These are phyloP conservation scores for Paraplagusia blochii DNA, from an alignment of 2,113 vertebrate species.

Conservation along the genomic window DNA sequence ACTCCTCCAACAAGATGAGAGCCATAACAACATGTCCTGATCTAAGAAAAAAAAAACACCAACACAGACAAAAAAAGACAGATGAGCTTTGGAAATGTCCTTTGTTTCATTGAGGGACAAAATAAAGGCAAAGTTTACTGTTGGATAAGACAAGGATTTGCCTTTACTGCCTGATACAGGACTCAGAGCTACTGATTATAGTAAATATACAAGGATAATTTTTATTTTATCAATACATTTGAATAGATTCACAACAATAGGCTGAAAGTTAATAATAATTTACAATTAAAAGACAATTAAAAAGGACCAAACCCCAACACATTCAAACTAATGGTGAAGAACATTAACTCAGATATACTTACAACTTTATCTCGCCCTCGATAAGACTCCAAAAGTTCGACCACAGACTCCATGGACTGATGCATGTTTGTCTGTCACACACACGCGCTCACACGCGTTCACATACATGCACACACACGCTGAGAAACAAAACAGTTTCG, in stretches of 20 bases:
- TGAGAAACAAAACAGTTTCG: background rate
- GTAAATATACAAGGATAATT: too few relatives aligned
- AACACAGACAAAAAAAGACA: background rate
- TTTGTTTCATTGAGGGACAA: too few relatives aligned
- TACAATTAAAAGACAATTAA: background rate
- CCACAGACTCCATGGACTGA: constrained; percentile 66
- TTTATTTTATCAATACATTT: too few relatives aligned
- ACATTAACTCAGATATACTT: constrained; percentile 55
- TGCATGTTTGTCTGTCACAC: constrained; percentile 68
- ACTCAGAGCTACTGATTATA: too few relatives aligned
- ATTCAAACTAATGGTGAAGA: too few relatives aligned
- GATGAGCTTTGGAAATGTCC: background rate
- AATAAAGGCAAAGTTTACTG: too few relatives aligned
- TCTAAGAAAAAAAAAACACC: constrained; percentile 59
- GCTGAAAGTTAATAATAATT: background rate
- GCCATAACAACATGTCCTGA: constrained; percentile 83
- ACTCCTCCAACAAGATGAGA: constrained; percentile 86
- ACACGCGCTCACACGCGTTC: background rate
- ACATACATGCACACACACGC: background rate
- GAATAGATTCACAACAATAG: background rate
- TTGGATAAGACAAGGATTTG: too few relatives aligned
- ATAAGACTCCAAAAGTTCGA: constrained; percentile 81
- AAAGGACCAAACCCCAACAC: too few relatives aligned
- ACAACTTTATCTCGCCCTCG: constrained; percentile 89
- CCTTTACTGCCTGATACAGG: too few relatives aligned